Evolutionary conservation across 2,797 vertebrate species (phyloP).

Genomic region (Schizothorax lantsangensis): DNA sequence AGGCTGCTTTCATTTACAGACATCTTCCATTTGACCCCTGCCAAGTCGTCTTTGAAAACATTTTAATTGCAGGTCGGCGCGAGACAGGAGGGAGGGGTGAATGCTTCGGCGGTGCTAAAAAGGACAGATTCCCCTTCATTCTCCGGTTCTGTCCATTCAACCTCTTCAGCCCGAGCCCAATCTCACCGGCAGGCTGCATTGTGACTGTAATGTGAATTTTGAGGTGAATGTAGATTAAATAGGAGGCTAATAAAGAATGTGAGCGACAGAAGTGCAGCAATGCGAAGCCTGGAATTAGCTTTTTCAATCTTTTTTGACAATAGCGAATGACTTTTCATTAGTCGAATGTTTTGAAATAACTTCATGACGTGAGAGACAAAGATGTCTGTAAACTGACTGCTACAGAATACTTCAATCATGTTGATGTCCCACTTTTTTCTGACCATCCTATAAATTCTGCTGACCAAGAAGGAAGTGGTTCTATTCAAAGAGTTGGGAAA

Average conservation of each 20-base stretch:
- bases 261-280: constrained; percentile 8
- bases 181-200: constrained; percentile 38
- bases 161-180: constrained; percentile 15
- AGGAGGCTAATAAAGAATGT: constrained; percentile 20
- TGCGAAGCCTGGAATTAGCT: constrained; percentile 14
- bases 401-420: neutral
- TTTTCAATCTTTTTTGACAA: constrained; percentile 34
- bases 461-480: neutral
- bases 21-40: constrained; percentile 71
- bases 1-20: constrained; percentile 63
- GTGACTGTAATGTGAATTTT: constrained; percentile 42
- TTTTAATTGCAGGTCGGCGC: constrained; percentile 59
- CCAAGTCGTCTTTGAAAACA: constrained; percentile 68
- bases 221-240: constrained; percentile 25
- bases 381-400: constrained; percentile 3
- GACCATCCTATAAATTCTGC: neutral
- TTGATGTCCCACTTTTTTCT: neutral
- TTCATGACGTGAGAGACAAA: constrained; percentile 22
- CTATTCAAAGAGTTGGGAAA: neutral
- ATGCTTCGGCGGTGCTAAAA: constrained; percentile 33
- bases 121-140: constrained; percentile 39
- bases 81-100: constrained; percentile 48
- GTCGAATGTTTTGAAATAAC: constrained; percentile 23
- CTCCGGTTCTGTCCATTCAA: constrained; percentile 37
- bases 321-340: constrained; percentile 12